Percentiles rank a stretch among this genome's conserved stretches.
phyloP scores from a whole-genome alignment of 2,888 invertebrate species.

The Lingula anatina region DNA sequence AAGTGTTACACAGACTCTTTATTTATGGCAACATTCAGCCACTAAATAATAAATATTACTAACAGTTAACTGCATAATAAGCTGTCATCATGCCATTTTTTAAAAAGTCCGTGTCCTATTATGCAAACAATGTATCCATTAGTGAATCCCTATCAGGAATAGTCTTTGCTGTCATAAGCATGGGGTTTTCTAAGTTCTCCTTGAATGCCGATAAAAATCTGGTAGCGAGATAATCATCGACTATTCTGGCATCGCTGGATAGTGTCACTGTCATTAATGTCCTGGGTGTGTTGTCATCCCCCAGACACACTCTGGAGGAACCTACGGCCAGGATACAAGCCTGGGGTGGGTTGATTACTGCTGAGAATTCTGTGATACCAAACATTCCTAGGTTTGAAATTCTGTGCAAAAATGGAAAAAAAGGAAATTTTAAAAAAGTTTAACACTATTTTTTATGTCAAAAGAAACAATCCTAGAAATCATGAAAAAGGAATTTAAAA shows the following conservation, averaged over 20 bases:
- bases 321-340: conserved; percentile 64
- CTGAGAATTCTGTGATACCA: conserved; percentile 63
- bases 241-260: conserved; percentile 62
- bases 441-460: background rate
- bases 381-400: conserved; percentile 69
- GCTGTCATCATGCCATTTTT: no score
- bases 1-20: no score
- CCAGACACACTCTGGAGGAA: conserved; percentile 31
- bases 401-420: conserved; percentile 43
- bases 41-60: no score
- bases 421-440: background rate
- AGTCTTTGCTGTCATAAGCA: conserved; percentile 26
- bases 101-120: background rate
- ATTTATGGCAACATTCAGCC: no score
- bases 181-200: conserved; percentile 39
- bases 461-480: background rate
- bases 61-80: no score
- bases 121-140: background rate
- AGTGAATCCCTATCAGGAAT: conserved; percentile 2
- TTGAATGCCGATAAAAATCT: conserved; percentile 59
- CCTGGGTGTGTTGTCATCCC: conserved; percentile 22
- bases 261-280: conserved; percentile 58
- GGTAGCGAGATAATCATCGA: conserved; percentile 60
- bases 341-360: conserved; percentile 67
- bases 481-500: background rate